Evolutionary conservation across 2,888 invertebrate genomes (phyloP), one percentile per base, ranked within the genome.

Genomic region (Tachina grossa): DNA sequence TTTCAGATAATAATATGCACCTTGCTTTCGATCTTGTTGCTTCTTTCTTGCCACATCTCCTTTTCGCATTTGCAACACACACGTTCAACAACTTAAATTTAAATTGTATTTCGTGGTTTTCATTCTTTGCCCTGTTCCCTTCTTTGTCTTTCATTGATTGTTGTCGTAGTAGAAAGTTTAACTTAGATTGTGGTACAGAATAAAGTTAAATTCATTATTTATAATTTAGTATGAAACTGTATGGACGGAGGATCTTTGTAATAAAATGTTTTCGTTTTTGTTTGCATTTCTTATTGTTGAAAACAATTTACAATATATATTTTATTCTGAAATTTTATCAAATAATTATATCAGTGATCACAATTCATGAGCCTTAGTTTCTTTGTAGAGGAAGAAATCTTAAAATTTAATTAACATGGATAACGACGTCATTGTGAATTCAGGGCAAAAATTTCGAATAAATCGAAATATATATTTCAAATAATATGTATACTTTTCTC

Each of bases 1-100:
- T 90, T 89, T 75, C 88, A 88, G 88, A 89, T 91, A 90, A 91
- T 91, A 91, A 90, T 91, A 91, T 91, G 91, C 91, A 91, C 91
- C 91, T 90, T 90, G 88, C 90, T 86, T 79, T 55, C 61, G 47
- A 14, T 47, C 53, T 83, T 66, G 77, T 51, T 69, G 75, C 71
- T 68, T 69, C 57, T 55, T 79, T 76, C 39, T 59, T 84, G 51
- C 61, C 74, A 76, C 72, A 83, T 76, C 43, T 81, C 69, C 59
- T 39, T 51, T 59, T 69, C 81, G 74, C 72, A 83, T 61, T 72
- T 66, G 57, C 65, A 66, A 72, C 57, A 76, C 75, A 85, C 87
- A 87, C 87, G 87, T 87, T 85, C 87, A 85, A 83, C 83, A 84
- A 78, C 87, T 87, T 87, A 86, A 87, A 87, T 84, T 74, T 86